These are phyloP conservation scores for Herpailurus yagouaroundi DNA, from an alignment of 2,113 vertebrate species.

Conservation along the genomic window DNA sequence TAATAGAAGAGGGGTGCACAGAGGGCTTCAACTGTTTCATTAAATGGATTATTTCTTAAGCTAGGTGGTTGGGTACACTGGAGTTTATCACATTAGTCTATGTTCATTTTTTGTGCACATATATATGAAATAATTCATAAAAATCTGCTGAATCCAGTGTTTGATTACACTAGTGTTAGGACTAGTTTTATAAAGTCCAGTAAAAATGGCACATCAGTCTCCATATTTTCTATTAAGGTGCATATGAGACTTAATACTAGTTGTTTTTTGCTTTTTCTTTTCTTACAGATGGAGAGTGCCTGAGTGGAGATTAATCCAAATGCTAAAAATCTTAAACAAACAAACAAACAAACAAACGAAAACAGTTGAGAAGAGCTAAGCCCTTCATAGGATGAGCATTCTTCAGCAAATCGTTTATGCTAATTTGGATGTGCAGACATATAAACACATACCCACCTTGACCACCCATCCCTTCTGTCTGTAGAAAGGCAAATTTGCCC, in stretches of 20 bases:
- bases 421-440: neutral
- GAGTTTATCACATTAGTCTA: neutral
- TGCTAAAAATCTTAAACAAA: neutral
- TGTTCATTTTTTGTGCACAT: neutral
- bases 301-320: neutral
- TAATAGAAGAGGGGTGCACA: too few species aligned
- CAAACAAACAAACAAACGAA: neutral
- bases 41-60: neutral
- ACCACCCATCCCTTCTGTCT: neutral
- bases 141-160: neutral
- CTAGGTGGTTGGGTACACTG: neutral
- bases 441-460: neutral
- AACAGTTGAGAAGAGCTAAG: neutral
- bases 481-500: neutral
- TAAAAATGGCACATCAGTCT: neutral
- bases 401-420: neutral
- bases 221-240: neutral
- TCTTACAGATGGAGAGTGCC: neutral
- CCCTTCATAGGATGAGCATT: neutral
- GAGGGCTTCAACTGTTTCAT: neutral
- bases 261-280: neutral
- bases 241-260: neutral
- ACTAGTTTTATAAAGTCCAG: neutral
- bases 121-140: neutral
- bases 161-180: neutral